Percentiles rank a stretch among this genome's conserved stretches.
Conservation (phyloP, 92 coral and sea anemone genomes). For the Umimayanthus chanpuru region DNA sequence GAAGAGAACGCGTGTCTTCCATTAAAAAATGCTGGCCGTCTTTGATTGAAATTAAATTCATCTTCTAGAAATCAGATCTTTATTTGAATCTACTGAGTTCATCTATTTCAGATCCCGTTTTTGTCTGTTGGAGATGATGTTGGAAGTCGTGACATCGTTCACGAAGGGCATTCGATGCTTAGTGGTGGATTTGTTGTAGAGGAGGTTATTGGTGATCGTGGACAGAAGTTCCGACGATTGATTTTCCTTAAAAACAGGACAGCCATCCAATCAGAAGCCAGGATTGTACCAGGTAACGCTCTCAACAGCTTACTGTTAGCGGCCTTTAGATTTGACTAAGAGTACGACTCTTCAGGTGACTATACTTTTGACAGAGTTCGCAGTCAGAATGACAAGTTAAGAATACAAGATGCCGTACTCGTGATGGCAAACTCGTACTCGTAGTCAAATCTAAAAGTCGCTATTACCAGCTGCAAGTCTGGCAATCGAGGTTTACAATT, state of each 20-base stretch:
- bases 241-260: conserved; percentile 80
- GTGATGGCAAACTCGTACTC: too few relatives aligned
- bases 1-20: not conserved
- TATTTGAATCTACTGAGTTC: not conserved
- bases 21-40: not conserved
- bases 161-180: conserved; percentile 66
- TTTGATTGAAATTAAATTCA: not conserved
- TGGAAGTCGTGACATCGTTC: conserved; percentile 77
- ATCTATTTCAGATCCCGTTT: conserved; percentile 71
- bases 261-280: conserved; percentile 89
- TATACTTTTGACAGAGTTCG: too few relatives aligned
- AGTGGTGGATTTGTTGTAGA: conserved; percentile 90
- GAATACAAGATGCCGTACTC: too few relatives aligned
- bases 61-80: too few relatives aligned
- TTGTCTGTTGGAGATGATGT: conserved; percentile 89
- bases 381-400: too few relatives aligned
- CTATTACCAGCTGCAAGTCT: not conserved
- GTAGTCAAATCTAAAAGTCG: too few relatives aligned
- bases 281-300: conserved; percentile 56
- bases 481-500: not conserved
- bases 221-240: conserved; percentile 75
- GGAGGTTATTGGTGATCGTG: conserved; percentile 76
- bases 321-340: too few relatives aligned
- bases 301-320: not conserved
- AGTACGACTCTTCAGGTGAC: too few relatives aligned